Base-by-base conservation (phyloP, 2,797 vertebrate genomes). In the Tarsius wallacei region DNA sequence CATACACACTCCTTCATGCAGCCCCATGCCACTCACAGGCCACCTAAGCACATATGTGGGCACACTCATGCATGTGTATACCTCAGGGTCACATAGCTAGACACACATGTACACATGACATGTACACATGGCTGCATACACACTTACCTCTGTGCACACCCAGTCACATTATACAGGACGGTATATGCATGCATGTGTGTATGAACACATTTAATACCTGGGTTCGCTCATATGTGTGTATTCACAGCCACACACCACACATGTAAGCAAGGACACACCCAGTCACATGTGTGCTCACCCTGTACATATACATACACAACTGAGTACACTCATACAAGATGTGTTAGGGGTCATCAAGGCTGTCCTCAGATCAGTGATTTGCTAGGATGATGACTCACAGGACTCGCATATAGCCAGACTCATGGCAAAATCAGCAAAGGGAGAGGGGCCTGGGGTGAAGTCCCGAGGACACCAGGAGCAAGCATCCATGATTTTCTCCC, bases 181-280 rank as follows among this genome's bases (percentile, higher is more conserved):
- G 36, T 8, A 0, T 64, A 42, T 53, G 4, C n/a, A 19, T 70
- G 16, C 8, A 0, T 28, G 2, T 55, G 28, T 53, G 6, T 13
- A 47, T 36, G 31, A 14, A 33, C 22, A 66, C 10, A 2, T 57
- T 16, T 49, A 66, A 49, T 63, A 21, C 66, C 73, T 49, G 47
- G 36, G 24, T 42, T 55, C 24, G 24, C 19, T 26, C 61, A 36
- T 42, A 42, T 42, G 42, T 42, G 42, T 42, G 42, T 42, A 3
- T 3, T 42, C 5, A 42, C 42, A 13, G 31, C 8, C 28, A 73
- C 49, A 61, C 47, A 5, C 49, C 24, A 49, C 42, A 42, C 42
- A 42, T n/a, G 53, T n/a, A n/a, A 49, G 31, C 33, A 47, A 10
- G 42, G 59, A 31, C 15, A 57, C 26, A 36, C 33, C n/a, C 17